phyloP scores from a whole-genome alignment of 2,888 invertebrate genomes.

The Epirrhoe tristata region DNA sequence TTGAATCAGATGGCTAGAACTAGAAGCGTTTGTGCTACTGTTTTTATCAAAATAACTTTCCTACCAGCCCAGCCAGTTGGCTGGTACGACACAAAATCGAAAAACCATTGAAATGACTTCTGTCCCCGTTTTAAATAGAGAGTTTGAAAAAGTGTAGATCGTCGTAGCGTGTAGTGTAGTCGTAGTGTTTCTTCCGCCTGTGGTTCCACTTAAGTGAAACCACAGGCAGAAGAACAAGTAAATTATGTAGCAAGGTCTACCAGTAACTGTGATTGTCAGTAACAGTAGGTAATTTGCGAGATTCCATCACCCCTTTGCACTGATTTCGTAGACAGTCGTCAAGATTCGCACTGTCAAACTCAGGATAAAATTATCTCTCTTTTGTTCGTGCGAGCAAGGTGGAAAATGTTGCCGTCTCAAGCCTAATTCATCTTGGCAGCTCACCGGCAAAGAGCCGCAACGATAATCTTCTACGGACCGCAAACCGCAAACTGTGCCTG shows the following conservation, averaged over 20 bases:
- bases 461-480: conserved; percentile 15
- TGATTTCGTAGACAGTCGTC: no score
- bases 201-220: no score
- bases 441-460: conserved; percentile 12
- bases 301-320: neutral
- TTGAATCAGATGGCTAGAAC: conserved; percentile 13
- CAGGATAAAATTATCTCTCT: conserved; percentile 1
- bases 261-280: neutral
- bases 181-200: no score
- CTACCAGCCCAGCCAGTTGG: no score
- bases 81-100: no score
- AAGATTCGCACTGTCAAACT: neutral
- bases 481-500: conserved; percentile 5
- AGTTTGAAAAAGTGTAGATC: no score
- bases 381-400: conserved; percentile 2
- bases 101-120: no score
- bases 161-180: no score
- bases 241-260: no score
- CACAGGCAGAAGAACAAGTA: neutral
- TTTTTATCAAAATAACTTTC: neutral
- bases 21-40: neutral
- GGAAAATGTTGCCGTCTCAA: neutral
- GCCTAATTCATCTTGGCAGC: conserved; percentile 7
- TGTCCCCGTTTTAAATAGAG: no score
- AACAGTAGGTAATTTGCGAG: neutral